Percentiles rank a stretch among this genome's conserved stretches.
Conservation (phyloP, 1,140 invertebrate species). For the Neodiprion virginianus region DNA sequence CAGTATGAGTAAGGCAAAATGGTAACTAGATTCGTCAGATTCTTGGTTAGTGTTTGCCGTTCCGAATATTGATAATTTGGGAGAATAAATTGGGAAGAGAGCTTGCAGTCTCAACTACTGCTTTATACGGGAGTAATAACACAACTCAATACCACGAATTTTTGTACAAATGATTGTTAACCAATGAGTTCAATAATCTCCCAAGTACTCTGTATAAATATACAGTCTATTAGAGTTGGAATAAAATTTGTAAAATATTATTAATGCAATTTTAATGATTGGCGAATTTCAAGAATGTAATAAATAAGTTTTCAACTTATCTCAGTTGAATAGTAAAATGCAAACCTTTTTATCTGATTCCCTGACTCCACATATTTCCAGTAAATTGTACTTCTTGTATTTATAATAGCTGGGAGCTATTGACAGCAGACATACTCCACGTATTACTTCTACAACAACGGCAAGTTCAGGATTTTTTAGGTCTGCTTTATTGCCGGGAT, state of each 20-base stretch:
- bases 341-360: conserved; percentile 16
- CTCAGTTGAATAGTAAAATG: not conserved
- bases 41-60: no score
- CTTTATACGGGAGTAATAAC: no score
- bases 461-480: conserved; percentile 78
- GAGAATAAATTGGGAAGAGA: no score
- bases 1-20: no score
- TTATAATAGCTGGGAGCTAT: conserved; percentile 72
- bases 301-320: no score
- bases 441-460: conserved; percentile 81
- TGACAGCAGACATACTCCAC: conserved; percentile 69
- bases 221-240: not conserved
- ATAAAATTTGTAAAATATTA: not conserved
- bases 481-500: conserved; percentile 76
- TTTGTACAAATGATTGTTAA: not conserved
- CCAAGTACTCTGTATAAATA: not conserved
- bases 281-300: no score
- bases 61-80: no score
- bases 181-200: not conserved
- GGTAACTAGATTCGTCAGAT: no score
- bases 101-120: no score
- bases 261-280: not conserved
- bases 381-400: conserved; percentile 75
- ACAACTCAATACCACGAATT: not conserved
- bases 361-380: conserved; percentile 56